Conservation (phyloP, 2,113 vertebrate genomes). For the Accipiter cooperii region DNA sequence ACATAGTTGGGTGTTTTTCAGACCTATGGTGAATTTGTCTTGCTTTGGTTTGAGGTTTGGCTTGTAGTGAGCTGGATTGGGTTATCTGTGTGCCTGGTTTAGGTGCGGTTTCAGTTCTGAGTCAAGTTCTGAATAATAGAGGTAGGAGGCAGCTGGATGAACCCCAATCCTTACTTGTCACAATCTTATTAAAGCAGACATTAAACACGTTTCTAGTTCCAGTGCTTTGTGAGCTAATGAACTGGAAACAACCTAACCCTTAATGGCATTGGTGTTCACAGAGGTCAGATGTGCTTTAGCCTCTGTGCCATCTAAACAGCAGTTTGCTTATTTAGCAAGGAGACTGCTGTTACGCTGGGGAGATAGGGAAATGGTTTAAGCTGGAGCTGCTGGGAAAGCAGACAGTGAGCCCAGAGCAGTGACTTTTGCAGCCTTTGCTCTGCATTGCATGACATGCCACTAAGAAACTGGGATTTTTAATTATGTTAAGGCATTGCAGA, state of each 20-base stretch:
- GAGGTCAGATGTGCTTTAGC: neutral
- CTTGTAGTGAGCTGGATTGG: neutral
- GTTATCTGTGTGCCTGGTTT: neutral
- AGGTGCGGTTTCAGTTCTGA: neutral
- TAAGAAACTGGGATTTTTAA: neutral
- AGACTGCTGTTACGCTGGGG: neutral
- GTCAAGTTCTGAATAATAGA: neutral
- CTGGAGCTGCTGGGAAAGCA: neutral
- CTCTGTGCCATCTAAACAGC: neutral
- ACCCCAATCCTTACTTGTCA: neutral
- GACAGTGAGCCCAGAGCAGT: neutral
- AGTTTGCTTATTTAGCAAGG: neutral
- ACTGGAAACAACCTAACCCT: neutral
- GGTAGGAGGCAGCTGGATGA: slow-evolving; percentile 8
- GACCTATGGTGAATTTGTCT: neutral
- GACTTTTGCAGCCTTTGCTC: neutral
- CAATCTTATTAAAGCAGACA: neutral
- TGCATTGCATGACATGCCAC: fast-evolving
- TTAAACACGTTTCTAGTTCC: neutral
- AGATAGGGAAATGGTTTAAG: neutral
- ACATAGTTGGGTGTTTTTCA: neutral
- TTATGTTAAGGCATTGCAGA: neutral
- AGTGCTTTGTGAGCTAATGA: neutral
- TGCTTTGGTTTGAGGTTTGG: neutral
- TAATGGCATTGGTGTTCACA: fast-evolving